Evolutionary conservation across 2,888 invertebrate genomes (phyloP), one percentile per base, ranked within the genome.

Genomic region (Digitonthophagus gazella): DNA sequence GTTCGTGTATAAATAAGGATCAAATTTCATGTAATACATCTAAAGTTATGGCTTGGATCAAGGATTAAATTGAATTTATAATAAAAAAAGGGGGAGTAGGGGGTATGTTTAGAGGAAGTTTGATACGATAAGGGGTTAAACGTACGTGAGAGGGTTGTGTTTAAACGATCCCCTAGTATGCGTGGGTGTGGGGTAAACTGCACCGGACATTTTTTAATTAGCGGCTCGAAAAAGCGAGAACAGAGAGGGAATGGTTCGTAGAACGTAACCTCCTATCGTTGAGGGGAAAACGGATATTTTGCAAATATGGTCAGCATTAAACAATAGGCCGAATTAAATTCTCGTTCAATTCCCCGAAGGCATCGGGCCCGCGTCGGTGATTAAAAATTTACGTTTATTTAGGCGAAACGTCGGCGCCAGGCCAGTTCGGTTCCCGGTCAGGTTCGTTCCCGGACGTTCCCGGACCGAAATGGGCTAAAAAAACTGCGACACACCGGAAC

Each of bases 341-440:
- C 78, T 75, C 78, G 79, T 79, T 78, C 76, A 75, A 73, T 76
- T 75, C 77, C 80, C 80, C 72, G 74, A 77, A 79, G 80, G 78
- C 78, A 79, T 78, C 78, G 78, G 78, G 78, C 18, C 14, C 19
- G 61, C 19, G 61, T 18, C 19, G 61, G 61, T 80, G 79, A 80
- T 81, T 80, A 81, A 80, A 81, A 81, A 80, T 80, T 79, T 76
- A 80, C 79, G 79, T 80, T 80, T 79, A 79, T 80, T 80, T 80
- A 79, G 79, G 77, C 79, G 77, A 67, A 66, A 65, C 67, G 65
- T 64, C 55, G 18, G 55, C 55, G 65, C 15, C 54, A 54, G 44
- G 8, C 15, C 55, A 55, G 28, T 15, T 19, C 20, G 28, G 58
- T 44, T 22, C 67, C 55, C 54, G 57, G 64, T 64, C 61, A 6